Base-by-base conservation (phyloP, 2,888 invertebrate species). In the Cheilosia soror region DNA sequence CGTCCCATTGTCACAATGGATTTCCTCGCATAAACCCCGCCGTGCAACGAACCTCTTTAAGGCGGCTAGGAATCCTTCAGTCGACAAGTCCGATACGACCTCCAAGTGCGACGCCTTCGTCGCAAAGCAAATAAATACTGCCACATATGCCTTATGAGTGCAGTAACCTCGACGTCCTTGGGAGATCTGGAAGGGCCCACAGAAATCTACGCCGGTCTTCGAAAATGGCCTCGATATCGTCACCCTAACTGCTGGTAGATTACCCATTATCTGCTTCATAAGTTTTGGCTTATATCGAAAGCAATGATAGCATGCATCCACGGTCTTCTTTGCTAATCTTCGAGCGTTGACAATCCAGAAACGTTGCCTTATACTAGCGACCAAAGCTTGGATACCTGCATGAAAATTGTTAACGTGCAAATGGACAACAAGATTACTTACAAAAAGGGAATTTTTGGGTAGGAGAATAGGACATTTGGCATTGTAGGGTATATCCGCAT, bases 331-430 rank as follows among this genome's bases (percentile, higher is more conserved):
- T 5, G 71, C 62, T 15, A 81, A 5, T 51, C 57, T 66, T 49
- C 69, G 51, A 27, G 55, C 44, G 47, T 65, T 80, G 33, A 80
- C 75, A 40, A 82, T 58, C 84, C 87, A 87, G 63, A 85, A 87
- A n/a, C 49, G 44, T 25, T 77, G 63, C 11, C 81, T 60, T 20
- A 75, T 58, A 11, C 85, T 65, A 0, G 81, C 79, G 7, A 84
- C 69, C 47, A 87, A n/a, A 11, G 82, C 55, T 31, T 82, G 83
- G 7, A 79, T 44, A 51, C 77, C 87, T 62, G 76, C 87, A 29
- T 87, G 82, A 68, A 75, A 86, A 15, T 87, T 87, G 20, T 25
- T 72, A 6, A 68, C n/a, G 42, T 87, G 78, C 31, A 87, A 29
- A 53, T 86, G 77, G 6, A 62, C 62, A 15, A 62, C 44, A 44